Evolutionary conservation across 2,888 invertebrate species (phyloP).

Genomic region (Orthosia cruda): DNA sequence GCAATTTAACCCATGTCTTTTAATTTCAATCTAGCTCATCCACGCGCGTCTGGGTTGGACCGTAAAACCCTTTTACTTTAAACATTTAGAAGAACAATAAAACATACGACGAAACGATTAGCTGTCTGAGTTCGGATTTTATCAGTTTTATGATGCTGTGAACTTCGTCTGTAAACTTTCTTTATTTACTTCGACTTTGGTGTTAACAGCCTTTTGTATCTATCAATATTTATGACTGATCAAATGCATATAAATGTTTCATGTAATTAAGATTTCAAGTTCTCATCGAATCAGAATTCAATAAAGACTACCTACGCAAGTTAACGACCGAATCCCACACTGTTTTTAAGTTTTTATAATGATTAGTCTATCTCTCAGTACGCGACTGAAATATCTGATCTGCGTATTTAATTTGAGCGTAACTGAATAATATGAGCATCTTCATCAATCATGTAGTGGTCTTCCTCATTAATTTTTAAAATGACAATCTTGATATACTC

Average conservation of each 20-base stretch:
- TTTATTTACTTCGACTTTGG: slow-evolving; percentile 17
- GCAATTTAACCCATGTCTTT: slow-evolving; percentile 55
- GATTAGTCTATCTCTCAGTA: slow-evolving; percentile 50
- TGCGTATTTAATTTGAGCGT: slow-evolving; percentile 6
- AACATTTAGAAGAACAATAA: slow-evolving; percentile 46
- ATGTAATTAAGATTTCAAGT: slow-evolving; percentile 42
- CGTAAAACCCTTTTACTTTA: slow-evolving; percentile 36
- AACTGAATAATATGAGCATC: slow-evolving; percentile 33
- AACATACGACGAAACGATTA: slow-evolving; percentile 37
- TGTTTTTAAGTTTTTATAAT: slow-evolving; percentile 68
- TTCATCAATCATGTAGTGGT: slow-evolving; percentile 54
- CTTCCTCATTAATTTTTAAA: slow-evolving; percentile 54
- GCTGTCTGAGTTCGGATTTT: slow-evolving; percentile 39
- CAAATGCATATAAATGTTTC: slow-evolving; percentile 12
- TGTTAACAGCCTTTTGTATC: slow-evolving; percentile 14
- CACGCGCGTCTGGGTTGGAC: slow-evolving; percentile 43
- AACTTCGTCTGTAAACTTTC: slow-evolving; percentile 16
- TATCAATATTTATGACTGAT: slow-evolving; percentile 19
- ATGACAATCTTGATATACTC: slow-evolving; percentile 61
- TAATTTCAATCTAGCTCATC: slow-evolving; percentile 52
- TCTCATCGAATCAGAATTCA: slow-evolving; percentile 37
- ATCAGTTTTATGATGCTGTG: slow-evolving; percentile 41
- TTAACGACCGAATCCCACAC: slow-evolving; percentile 71
- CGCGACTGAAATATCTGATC: slow-evolving; percentile 27
- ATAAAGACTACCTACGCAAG: slow-evolving; percentile 72